Evolutionary conservation across 2,888 invertebrate genomes (phyloP).

Genomic region (Petrophora chlorosata): DNA sequence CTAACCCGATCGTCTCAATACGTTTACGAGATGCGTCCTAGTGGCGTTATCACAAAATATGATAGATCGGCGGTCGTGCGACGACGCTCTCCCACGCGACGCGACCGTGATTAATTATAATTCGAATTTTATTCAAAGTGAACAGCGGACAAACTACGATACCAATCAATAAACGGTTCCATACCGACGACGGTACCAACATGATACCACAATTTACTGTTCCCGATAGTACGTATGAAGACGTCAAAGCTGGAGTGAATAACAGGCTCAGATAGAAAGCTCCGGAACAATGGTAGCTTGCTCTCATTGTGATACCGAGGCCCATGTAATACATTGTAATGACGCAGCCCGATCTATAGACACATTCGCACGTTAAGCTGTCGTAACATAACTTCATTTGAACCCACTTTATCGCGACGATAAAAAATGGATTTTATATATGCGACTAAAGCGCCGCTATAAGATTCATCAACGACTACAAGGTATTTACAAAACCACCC

Average conservation of each 20-base stretch:
- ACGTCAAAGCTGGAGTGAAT: constrained; percentile 72
- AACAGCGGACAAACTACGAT: constrained; percentile 82
- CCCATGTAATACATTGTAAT: constrained; percentile 55
- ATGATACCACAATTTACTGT: constrained; percentile 81
- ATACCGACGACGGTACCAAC: constrained; percentile 80
- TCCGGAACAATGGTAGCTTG: constrained; percentile 70
- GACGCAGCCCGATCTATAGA: constrained; percentile 48
- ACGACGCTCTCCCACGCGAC: constrained; percentile 81
- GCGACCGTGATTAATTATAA: constrained; percentile 82
- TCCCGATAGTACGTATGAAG: constrained; percentile 77
- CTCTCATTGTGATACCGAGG: constrained; percentile 65
- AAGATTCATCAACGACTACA: constrained; percentile 30
- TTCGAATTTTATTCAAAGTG: constrained; percentile 84
- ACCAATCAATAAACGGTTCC: constrained; percentile 84
- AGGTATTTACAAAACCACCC: constrained; percentile 46
- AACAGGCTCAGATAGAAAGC: constrained; percentile 66
- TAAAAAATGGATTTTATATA: constrained; percentile 30
- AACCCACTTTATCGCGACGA: constrained; percentile 15
- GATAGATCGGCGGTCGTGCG: constrained; percentile 78
- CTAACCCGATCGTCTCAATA: constrained; percentile 71
- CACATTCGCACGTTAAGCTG: constrained; percentile 30
- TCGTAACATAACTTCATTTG: constrained; percentile 17
- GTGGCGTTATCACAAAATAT: constrained; percentile 83
- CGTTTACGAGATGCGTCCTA: constrained; percentile 75
- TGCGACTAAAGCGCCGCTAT: constrained; percentile 24